A percentile compares a stretch with the other conserved stretches of the same genome.
Conservation (phyloP, 2,113 vertebrate species). For the Turdus rufiventris region DNA sequence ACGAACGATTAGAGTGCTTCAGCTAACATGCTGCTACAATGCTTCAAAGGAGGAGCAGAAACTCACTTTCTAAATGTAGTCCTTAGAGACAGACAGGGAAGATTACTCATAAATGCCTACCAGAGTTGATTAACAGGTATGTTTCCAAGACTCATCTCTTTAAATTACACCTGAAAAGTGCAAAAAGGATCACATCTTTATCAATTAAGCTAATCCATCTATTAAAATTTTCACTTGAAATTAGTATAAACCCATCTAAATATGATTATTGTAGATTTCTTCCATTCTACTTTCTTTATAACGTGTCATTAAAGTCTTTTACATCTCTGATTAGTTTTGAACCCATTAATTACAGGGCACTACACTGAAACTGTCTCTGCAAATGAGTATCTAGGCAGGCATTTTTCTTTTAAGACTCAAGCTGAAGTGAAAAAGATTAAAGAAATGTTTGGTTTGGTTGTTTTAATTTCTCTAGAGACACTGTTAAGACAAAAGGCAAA, state of each 20-base stretch:
- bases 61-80: neutral
- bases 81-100: neutral
- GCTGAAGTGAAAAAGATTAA: neutral
- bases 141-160: neutral
- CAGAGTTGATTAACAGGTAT: constrained; percentile 3
- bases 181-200: constrained; percentile 1
- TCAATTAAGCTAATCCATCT: neutral
- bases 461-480: neutral
- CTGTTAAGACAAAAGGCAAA: neutral
- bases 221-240: constrained; percentile 1
- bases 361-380: neutral
- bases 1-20: neutral
- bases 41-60: constrained; percentile 26
- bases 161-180: neutral
- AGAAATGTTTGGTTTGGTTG: neutral
- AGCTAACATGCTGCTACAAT: neutral
- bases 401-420: neutral
- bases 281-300: neutral
- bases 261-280: neutral
- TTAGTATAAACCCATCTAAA: neutral
- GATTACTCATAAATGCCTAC: neutral
- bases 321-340: constrained; percentile 22
- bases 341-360: constrained; percentile 8
- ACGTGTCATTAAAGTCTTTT: constrained; percentile 1
- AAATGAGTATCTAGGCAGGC: neutral